These are phyloP conservation scores for Syrrhaptes paradoxus DNA, from an alignment of 2,113 vertebrate genomes.

Conservation along the genomic window DNA sequence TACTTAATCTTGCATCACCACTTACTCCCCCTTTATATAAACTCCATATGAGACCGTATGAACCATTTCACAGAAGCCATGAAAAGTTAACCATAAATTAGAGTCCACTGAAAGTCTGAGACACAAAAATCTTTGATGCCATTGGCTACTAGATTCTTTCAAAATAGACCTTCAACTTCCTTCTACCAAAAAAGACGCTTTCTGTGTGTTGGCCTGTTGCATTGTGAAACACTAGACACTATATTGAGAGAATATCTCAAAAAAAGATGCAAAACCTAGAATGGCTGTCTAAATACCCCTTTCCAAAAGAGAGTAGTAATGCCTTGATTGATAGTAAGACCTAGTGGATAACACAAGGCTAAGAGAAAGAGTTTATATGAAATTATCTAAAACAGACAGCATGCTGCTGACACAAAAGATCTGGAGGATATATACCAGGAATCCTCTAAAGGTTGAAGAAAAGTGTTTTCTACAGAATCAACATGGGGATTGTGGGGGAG, in stretches of 20 bases:
- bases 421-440: not conserved
- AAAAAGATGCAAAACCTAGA: not conserved
- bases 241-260: not conserved
- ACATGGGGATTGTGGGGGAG: not conserved
- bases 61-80: not conserved
- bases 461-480: not conserved
- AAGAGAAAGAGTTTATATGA: not conserved
- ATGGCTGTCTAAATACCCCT: not conserved
- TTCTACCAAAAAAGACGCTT: not conserved
- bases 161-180: not conserved
- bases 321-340: not conserved
- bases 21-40: not conserved
- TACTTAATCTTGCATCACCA: not conserved
- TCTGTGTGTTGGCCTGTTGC: not conserved
- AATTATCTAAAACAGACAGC: not conserved
- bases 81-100: not conserved
- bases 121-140: not conserved
- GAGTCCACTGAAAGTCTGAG: not conserved
- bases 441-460: not conserved
- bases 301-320: rapidly evolving
- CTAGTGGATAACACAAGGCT: not conserved
- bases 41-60: not conserved
- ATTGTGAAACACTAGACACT: not conserved
- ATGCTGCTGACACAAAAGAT: not conserved
- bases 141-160: not conserved